Conservation (phyloP, 2,113 vertebrate genomes). For the rabbit (Oryctolagus cuniculus) region mOryCun1.1 NC_091432.1:2544501-2545000, state of each 20-base stretch:
- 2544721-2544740: not conserved
- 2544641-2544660: not conserved
- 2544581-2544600: fast-evolving
- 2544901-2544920: not conserved
- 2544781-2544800: no score
- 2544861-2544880: fast-evolving
- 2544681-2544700: fast-evolving
- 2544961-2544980: not conserved
- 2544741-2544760: not conserved
- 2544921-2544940: not conserved
- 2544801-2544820: not conserved
- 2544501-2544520: fast-evolving
- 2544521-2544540: fast-evolving
- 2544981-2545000: fast-evolving
- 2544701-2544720: not conserved
- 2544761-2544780: fast-evolving
- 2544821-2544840: not conserved
- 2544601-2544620: fast-evolving
- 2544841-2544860: not conserved
- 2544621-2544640: not conserved
- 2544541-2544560: fast-evolving
- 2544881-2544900: not conserved
- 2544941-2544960: not conserved
- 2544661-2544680: fast-evolving
- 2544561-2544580: fast-evolving